phyloP scores from a whole-genome alignment of 2,888 invertebrate species.

The Pseudeuparius sepicola region DNA sequence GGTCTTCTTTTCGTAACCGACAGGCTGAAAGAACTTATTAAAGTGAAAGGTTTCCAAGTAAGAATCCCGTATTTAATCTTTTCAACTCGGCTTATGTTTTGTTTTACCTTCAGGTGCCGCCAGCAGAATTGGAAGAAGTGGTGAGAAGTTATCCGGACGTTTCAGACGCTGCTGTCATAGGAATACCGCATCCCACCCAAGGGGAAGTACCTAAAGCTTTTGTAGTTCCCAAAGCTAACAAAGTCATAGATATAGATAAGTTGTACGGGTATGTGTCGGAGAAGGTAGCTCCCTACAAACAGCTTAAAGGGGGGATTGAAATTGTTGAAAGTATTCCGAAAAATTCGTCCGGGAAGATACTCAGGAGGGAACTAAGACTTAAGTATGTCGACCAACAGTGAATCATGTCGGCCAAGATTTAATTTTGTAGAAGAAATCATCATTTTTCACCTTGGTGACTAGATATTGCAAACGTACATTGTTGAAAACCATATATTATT shows the following conservation, averaged over 20 bases:
- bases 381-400: conserved; percentile 12
- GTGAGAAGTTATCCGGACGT: conserved; percentile 63
- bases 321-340: conserved; percentile 23
- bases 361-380: conserved; percentile 21
- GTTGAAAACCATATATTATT: too few species aligned
- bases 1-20: conserved; percentile 62
- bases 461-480: too few species aligned
- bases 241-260: conserved; percentile 40
- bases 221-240: conserved; percentile 45
- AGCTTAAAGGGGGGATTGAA: conserved; percentile 38
- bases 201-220: conserved; percentile 75
- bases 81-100: not conserved
- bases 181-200: conserved; percentile 52
- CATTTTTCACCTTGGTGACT: too few species aligned
- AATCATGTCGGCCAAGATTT: too few species aligned
- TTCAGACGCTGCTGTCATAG: conserved; percentile 74
- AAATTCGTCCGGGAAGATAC: conserved; percentile 24
- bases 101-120: conserved; percentile 53
- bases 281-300: conserved; percentile 68
- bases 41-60: conserved; percentile 53
- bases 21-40: conserved; percentile 74
- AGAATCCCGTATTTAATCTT: conserved; percentile 1
- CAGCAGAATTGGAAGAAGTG: conserved; percentile 75
- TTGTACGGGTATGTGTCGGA: conserved; percentile 52
- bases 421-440: too few species aligned